Evolutionary conservation across 2,797 vertebrate genomes (phyloP).

Genomic region (Antrozous pallidus): DNA sequence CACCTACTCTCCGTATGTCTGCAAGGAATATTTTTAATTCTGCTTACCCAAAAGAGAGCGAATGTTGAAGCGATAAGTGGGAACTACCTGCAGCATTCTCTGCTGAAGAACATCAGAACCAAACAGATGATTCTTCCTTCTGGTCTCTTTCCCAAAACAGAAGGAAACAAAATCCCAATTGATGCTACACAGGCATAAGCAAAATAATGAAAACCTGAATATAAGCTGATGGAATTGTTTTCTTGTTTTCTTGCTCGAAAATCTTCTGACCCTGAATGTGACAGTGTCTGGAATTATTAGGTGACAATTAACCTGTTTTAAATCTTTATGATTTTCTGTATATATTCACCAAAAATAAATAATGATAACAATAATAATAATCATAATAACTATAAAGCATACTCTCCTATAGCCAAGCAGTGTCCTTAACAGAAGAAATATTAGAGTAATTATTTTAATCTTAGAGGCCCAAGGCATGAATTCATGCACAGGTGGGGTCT

Average conservation of each 20-base stretch:
- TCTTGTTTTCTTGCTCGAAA: background rate
- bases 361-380: too few species aligned
- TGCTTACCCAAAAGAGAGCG: background rate
- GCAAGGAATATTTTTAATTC: slow-evolving; percentile 50
- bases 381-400: background rate
- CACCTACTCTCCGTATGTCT: slow-evolving; percentile 66
- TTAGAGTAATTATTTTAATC: background rate
- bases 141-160: background rate
- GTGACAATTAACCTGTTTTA: background rate
- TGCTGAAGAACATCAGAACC: background rate
- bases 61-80: background rate
- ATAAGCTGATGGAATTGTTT: background rate
- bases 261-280: background rate
- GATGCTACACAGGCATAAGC: background rate
- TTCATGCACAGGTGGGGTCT: too few species aligned
- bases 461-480: too few species aligned
- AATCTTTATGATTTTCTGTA: background rate
- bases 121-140: background rate
- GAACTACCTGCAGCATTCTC: slow-evolving; percentile 12
- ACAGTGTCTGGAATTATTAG: background rate
- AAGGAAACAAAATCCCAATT: background rate
- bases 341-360: background rate
- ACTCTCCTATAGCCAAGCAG: background rate
- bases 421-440: background rate
- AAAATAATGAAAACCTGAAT: slow-evolving; percentile 13